Percentiles rank a stretch among this genome's conserved stretches.
Evolutionary conservation across 1,140 invertebrate species (phyloP).

Genomic region (Polyergus mexicanus): DNA sequence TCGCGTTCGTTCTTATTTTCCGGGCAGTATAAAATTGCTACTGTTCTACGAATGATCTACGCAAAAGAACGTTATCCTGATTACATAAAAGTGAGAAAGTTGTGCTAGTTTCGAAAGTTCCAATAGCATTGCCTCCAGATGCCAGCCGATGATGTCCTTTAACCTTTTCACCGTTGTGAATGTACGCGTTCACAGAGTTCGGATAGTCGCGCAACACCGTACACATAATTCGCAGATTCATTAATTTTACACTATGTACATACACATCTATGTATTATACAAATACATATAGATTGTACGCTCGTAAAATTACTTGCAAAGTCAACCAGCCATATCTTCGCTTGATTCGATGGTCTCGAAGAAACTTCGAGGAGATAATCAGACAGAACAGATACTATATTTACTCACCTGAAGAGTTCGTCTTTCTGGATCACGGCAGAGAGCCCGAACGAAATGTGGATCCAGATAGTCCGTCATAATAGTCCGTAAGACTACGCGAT

Average conservation of each 20-base stretch:
- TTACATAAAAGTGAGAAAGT: constrained; percentile 32
- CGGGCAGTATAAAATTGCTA: background rate
- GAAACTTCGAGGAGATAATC: background rate
- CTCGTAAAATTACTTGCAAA: constrained; percentile 2
- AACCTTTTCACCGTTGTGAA: constrained; percentile 64
- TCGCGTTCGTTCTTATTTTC: constrained; percentile 12
- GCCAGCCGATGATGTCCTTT: constrained; percentile 53
- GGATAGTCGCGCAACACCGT: background rate
- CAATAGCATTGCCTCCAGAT: constrained; percentile 36
- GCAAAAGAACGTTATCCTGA: background rate
- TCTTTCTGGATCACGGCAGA: constrained; percentile 88
- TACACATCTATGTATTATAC: background rate
- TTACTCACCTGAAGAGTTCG: constrained; percentile 87
- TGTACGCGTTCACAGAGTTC: background rate
- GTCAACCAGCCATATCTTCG: background rate
- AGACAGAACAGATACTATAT: background rate
- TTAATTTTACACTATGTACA: background rate
- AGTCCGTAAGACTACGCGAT: constrained; percentile 77
- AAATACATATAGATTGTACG: constrained; percentile 10
- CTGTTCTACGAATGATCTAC: background rate
- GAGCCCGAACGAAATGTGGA: constrained; percentile 89
- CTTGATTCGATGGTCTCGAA: background rate
- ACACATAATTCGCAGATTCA: background rate
- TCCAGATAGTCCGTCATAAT: constrained; percentile 88
- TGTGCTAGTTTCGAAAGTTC: constrained; percentile 65